These are phyloP conservation scores for Anoplolepis gracilipes DNA, from an alignment of 1,140 invertebrate genomes.

Conservation along the genomic window DNA sequence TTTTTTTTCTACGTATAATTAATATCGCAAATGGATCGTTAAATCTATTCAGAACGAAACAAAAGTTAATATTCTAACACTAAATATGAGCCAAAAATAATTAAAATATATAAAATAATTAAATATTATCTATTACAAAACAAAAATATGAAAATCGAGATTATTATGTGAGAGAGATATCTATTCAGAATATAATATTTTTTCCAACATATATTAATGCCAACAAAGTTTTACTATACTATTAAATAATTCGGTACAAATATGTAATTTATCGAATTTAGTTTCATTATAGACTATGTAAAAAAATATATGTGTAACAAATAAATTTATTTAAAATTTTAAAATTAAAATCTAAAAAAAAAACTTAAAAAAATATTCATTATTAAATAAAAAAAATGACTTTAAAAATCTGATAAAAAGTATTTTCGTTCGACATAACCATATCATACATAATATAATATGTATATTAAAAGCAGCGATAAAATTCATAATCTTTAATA, in stretches of 20 bases:
- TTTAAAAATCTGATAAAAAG: not conserved
- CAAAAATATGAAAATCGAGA: no score
- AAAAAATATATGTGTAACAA: not conserved
- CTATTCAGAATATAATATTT: not conserved
- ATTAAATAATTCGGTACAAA: not conserved
- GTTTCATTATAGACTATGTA: not conserved
- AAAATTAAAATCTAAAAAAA: not conserved
- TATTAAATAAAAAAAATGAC: not conserved
- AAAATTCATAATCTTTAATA: not conserved
- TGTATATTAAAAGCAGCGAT: not conserved
- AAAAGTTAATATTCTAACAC: not conserved
- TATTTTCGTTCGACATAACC: not conserved
- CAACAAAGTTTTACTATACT: not conserved
- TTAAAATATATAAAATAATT: not conserved
- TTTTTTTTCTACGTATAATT: not conserved
- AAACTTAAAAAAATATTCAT: slow-evolving; percentile 2
- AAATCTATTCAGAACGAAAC: not conserved
- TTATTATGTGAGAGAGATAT: no score
- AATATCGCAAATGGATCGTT: not conserved
- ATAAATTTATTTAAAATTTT: not conserved
- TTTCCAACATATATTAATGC: not conserved
- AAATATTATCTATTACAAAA: not conserved
- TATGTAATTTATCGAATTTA: not conserved
- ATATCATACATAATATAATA: not conserved
- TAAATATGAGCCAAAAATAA: not conserved